A percentile compares a stretch with the other conserved stretches of the same genome.
These are phyloP conservation scores for Tiliacea aurago DNA, from an alignment of 2,888 invertebrate species.

Conservation along the genomic window DNA sequence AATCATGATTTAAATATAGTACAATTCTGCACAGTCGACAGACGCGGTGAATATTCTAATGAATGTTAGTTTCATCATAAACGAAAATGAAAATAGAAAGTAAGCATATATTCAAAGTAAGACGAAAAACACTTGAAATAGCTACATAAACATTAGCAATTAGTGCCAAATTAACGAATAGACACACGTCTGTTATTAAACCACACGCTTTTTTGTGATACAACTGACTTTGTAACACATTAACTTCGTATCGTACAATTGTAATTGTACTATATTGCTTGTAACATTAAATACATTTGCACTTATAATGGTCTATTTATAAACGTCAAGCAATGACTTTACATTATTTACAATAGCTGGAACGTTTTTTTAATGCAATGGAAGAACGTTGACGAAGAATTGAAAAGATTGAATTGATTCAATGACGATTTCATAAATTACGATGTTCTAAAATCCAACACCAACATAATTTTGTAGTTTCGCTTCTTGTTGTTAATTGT, in stretches of 20 bases:
- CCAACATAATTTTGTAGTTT: neutral
- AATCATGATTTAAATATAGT: conserved; percentile 21
- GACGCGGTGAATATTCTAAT: conserved; percentile 8
- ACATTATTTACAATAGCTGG: neutral
- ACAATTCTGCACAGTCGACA: neutral
- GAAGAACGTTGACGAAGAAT: neutral
- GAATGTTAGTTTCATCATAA: conserved; percentile 7
- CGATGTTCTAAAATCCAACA: neutral
- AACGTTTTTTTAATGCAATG: conserved; percentile 6
- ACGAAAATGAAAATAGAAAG: conserved; percentile 49
- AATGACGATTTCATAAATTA: neutral
- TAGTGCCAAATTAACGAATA: conserved; percentile 38
- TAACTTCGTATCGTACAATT: conserved; percentile 5
- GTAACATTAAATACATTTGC: neutral
- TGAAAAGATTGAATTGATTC: too few relatives aligned
- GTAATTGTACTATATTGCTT: conserved; percentile 20
- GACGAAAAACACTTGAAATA: conserved; percentile 25
- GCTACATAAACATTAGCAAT: conserved; percentile 39
- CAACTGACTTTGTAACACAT: conserved; percentile 36
- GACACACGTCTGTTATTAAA: conserved; percentile 39
- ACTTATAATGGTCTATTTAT: neutral
- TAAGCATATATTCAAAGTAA: conserved; percentile 32
- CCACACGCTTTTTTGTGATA: conserved; percentile 28
- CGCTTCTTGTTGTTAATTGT: neutral
- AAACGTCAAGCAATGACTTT: conserved; percentile 9